These are phyloP conservation scores for Temnothorax unifasciatus DNA, from an alignment of 2,888 invertebrate species.

Conservation along the genomic window DNA sequence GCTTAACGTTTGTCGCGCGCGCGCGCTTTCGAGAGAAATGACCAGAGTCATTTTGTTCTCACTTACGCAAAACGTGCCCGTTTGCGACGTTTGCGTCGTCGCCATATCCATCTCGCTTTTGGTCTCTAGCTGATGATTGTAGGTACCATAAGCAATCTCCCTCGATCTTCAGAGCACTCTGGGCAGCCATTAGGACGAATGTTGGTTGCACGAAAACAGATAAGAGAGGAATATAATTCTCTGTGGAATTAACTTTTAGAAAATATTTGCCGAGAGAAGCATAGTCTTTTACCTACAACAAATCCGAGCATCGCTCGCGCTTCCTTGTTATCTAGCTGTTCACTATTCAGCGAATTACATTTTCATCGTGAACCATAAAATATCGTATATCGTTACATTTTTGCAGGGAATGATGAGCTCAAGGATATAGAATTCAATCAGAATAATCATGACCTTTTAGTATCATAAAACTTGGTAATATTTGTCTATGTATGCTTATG, in stretches of 20 bases:
- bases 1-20: slow-evolving; percentile 34
- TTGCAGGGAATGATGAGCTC: not conserved
- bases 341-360: slow-evolving; percentile 5
- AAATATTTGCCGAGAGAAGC: slow-evolving; percentile 8
- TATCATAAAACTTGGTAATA: not conserved
- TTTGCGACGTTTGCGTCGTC: not conserved
- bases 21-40: not conserved
- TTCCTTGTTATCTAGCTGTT: slow-evolving; percentile 13
- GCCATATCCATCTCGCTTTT: not conserved
- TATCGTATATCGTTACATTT: not conserved
- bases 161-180: slow-evolving; percentile 1
- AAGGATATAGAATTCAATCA: not conserved
- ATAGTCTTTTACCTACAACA: not conserved
- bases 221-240: slow-evolving; percentile 26
- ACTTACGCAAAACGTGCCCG: slow-evolving; percentile 15
- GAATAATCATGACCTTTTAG: not conserved
- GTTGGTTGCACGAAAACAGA: not conserved
- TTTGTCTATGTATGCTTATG: not conserved
- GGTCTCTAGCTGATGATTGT: slow-evolving; percentile 1
- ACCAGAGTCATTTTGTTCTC: slow-evolving; percentile 45
- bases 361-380: not conserved
- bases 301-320: not conserved
- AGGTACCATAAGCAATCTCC: not conserved
- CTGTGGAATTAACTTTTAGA: slow-evolving; percentile 39
- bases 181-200: slow-evolving; percentile 14